phyloP scores from a whole-genome alignment of 2,113 vertebrate genomes.

The Carlito syrichta region DNA sequence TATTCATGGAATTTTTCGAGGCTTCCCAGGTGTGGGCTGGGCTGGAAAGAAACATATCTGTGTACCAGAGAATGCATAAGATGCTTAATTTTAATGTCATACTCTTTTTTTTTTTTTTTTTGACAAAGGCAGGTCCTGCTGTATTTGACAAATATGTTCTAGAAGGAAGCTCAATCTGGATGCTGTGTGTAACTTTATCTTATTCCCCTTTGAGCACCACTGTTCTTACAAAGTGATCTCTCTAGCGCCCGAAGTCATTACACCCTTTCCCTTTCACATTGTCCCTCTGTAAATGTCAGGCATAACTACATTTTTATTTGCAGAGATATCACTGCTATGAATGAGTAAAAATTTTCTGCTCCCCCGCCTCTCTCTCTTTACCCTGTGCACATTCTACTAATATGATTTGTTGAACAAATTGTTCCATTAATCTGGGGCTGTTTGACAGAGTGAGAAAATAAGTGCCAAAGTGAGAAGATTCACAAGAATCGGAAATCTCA shows the following conservation, averaged over 20 bases:
- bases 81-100: slow-evolving; percentile 83
- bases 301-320: slow-evolving; percentile 96
- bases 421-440: slow-evolving; percentile 93
- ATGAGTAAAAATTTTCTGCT: slow-evolving; percentile 87
- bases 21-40: slow-evolving; percentile 51
- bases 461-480: slow-evolving; percentile 89
- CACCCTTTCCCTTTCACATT: slow-evolving; percentile 87
- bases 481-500: slow-evolving; percentile 90
- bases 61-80: slow-evolving; percentile 63
- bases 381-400: slow-evolving; percentile 91
- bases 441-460: slow-evolving; percentile 92
- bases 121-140: slow-evolving; percentile 77
- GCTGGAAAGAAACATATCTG: slow-evolving; percentile 61
- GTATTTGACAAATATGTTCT: slow-evolving; percentile 85
- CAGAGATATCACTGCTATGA: slow-evolving; percentile 89
- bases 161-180: slow-evolving; percentile 84
- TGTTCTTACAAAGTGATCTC: slow-evolving; percentile 86
- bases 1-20: slow-evolving; percentile 68
- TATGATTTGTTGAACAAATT: slow-evolving; percentile 96
- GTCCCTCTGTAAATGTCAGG: slow-evolving; percentile 94
- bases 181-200: slow-evolving; percentile 88
- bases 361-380: slow-evolving; percentile 87
- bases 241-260: slow-evolving; percentile 91
- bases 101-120: slow-evolving; percentile 70
- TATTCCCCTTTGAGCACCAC: slow-evolving; percentile 85